A percentile compares a stretch with the other conserved stretches of the same genome.
Conservation (phyloP, 2,113 vertebrate species). For the Myrmecobius fasciatus region DNA sequence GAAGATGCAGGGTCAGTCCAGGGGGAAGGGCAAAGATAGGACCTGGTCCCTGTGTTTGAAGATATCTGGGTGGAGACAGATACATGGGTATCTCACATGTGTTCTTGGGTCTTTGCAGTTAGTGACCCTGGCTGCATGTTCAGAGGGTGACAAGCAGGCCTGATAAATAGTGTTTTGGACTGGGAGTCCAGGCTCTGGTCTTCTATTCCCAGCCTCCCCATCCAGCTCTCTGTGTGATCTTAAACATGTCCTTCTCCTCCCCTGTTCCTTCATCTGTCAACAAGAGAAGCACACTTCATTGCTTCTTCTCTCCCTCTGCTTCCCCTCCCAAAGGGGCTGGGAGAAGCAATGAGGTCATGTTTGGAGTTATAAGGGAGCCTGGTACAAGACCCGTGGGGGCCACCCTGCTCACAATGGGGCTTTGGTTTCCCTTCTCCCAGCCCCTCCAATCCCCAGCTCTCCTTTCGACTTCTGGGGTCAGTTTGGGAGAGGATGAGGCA, state of each 20-base stretch:
- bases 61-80: neutral
- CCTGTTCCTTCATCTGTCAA: slow-evolving; percentile 65
- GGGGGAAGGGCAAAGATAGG: neutral
- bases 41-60: neutral
- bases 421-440: neutral
- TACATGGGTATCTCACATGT: neutral
- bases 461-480: neutral
- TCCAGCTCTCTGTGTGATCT: slow-evolving; percentile 60
- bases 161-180: neutral
- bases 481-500: neutral
- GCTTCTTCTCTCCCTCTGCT: slow-evolving; percentile 48
- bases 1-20: neutral
- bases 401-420: neutral
- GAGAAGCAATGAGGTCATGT: slow-evolving; percentile 43
- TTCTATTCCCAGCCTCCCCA: neutral
- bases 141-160: neutral
- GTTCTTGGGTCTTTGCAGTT: neutral
- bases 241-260: slow-evolving; percentile 50
- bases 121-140: slow-evolving; percentile 7
- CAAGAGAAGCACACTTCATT: slow-evolving; percentile 53
- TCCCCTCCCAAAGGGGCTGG: slow-evolving; percentile 49
- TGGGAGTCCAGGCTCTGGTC: neutral
- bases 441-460: too few relatives aligned
- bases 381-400: neutral
- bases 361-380: slow-evolving; percentile 34